Evolutionary conservation across 2,888 invertebrate species (phyloP), one percentile per base, ranked within the genome.

Genomic region (Morpho deidamia): DNA sequence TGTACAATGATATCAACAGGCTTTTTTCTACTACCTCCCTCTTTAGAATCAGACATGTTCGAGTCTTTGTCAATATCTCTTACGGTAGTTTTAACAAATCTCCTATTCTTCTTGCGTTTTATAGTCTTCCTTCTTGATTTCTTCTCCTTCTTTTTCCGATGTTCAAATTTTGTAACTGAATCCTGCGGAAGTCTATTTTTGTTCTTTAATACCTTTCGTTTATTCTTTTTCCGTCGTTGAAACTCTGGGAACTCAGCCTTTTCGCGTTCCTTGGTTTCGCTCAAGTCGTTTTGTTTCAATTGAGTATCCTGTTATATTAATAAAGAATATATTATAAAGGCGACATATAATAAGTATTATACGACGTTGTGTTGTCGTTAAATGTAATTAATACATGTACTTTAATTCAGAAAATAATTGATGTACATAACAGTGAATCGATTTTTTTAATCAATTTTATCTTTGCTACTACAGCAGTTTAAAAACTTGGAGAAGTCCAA

Each of bases 1-100:
- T 61, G 61, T 23, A 61, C 61, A 44, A 61, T 59, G 35, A 61
- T 61, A 39, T 61, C 61, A 1, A 61, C 61, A 7, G 61, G 61
- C 41, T 56, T 59, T 4, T 23, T 44, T 12, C 55, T 56, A 0
- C 10, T 32, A 14, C 56, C 50, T 9, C 11, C 45, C 9, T 61
- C 56, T 8, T 51, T 46, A 0, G 60, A 60, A 32, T 46, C 51
- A 0, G 60, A 60, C 44, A 58, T 53, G 39, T 56, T 59, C 0
- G 56, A 59, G 23, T 59, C 52, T 46, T 12, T 48, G 5, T 43
- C 44, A 0, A 48, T 14, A 8, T 56, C 47, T 35, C 50, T 59
- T 9, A 59, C 38, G n/a, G 41, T 52, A 38, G 55, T 59, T 44
- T 59, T 57, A 38, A 57, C 42, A 23, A 59, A 59, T 12, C 38